These are phyloP conservation scores for Rhinichthys osculus DNA, from an alignment of 2,797 vertebrate genomes.

Conservation along the genomic window DNA sequence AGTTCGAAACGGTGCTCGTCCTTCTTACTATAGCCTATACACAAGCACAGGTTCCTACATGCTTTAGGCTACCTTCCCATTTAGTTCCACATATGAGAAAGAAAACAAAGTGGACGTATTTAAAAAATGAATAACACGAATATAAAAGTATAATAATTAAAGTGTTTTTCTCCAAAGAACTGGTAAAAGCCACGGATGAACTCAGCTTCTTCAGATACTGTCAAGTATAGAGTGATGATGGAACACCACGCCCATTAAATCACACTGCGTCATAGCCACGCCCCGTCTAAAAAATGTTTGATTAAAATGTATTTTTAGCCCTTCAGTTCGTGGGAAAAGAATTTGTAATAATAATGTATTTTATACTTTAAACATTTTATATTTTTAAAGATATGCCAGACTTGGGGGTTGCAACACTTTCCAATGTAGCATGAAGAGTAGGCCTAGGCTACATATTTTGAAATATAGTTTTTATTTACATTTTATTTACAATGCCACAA, in stretches of 20 bases:
- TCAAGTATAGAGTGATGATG: not conserved
- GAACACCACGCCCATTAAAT: slow-evolving; percentile 17
- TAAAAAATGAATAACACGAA: not conserved
- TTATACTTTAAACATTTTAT: not conserved
- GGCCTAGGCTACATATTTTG: no score
- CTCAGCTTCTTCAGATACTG: not conserved
- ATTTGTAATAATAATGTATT: no score
- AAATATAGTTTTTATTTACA: not conserved
- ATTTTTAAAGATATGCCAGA: not conserved
- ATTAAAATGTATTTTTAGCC: not conserved
- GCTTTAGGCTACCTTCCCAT: slow-evolving; percentile 6
- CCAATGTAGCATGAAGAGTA: not conserved
- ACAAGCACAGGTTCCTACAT: not conserved
- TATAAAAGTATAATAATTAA: not conserved
- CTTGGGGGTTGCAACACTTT: not conserved
- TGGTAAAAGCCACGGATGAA: not conserved
- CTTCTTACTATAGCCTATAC: not conserved
- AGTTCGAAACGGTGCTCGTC: not conserved
- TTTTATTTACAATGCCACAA: not conserved
- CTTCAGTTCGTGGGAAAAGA: not conserved
- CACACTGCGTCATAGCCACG: not conserved
- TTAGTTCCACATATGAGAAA: not conserved
- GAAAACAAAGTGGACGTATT: not conserved
- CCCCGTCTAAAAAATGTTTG: not conserved
- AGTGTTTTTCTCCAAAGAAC: not conserved